A percentile compares a stretch with the other conserved stretches of the same genome.
Conservation (phyloP, 2,113 vertebrate species). For the Arizona elegans region DNA sequence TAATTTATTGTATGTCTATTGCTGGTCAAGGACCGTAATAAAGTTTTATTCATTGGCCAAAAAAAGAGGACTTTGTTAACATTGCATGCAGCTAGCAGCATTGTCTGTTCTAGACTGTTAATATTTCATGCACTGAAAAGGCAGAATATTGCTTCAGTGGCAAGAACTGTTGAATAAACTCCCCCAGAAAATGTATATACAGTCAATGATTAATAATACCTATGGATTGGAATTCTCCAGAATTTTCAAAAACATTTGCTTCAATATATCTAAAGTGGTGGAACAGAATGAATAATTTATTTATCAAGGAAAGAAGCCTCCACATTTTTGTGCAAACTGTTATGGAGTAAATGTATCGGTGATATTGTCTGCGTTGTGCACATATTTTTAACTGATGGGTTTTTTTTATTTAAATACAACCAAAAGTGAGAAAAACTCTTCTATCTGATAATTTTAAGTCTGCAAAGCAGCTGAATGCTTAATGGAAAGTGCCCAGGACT, state of each 20-base stretch:
- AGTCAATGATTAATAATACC: neutral
- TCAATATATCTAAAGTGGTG: neutral
- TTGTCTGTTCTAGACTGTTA: neutral
- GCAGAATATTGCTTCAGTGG: conserved; percentile 6
- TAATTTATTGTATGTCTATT: too few species aligned
- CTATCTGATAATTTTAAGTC: conserved; percentile 36
- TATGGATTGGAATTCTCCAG: conserved; percentile 1
- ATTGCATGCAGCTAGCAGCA: neutral
- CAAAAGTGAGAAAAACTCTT: neutral
- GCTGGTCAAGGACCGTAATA: too few species aligned
- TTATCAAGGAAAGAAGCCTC: neutral
- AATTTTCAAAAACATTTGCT: neutral
- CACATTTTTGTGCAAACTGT: conserved; percentile 14
- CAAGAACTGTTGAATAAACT: neutral
- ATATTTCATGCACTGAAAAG: conserved; percentile 24
- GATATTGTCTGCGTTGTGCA: conserved; percentile 8
- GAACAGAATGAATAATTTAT: conserved; percentile 26
- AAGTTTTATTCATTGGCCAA: too few species aligned
- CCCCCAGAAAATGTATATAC: neutral
- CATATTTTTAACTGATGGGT: conserved; percentile 34
- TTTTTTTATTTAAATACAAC: neutral
- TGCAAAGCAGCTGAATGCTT: conserved; percentile 38
- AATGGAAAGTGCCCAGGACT: conserved; percentile 21
- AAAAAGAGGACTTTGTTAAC: neutral
- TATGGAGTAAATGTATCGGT: conserved; percentile 38